Evolutionary conservation across 2,888 invertebrate genomes (phyloP).

Genomic region (Apoderus coryli): DNA sequence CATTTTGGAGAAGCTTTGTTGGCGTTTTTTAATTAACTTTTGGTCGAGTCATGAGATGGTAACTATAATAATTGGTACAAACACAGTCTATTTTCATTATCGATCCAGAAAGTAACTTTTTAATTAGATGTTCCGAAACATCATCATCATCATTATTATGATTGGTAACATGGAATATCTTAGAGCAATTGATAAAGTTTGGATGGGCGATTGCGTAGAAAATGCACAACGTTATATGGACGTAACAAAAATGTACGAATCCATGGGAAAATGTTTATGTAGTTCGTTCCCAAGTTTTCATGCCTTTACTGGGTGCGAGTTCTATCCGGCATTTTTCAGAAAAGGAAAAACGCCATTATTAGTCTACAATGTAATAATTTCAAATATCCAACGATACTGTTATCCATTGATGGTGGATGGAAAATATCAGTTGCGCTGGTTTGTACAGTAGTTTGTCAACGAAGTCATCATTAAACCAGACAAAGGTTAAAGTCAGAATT

Average conservation of each 20-base stretch:
- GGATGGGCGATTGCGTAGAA: no score
- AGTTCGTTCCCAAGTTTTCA: background rate
- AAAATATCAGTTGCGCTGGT: constrained; percentile 1
- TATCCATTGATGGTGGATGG: constrained; percentile 1
- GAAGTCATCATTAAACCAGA: no score
- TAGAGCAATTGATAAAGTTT: no score
- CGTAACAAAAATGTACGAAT: constrained; percentile 3
- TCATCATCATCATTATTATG: no score
- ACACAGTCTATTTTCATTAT: constrained; percentile 6
- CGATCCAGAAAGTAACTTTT: no score
- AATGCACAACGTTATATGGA: no score
- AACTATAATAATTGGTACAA: constrained; percentile 7
- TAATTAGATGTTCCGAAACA: no score
- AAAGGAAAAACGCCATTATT: constrained; percentile 4
- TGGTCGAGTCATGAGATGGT: constrained; percentile 7
- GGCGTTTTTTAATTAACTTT: constrained; percentile 9
- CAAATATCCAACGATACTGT: constrained; percentile 8
- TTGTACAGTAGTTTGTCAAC: no score
- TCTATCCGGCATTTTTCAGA: no score
- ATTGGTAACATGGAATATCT: no score
- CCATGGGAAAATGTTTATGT: constrained; percentile 6
- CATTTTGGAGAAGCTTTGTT: constrained; percentile 7
- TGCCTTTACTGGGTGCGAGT: constrained; percentile 4
- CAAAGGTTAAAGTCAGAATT: no score
- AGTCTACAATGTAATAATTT: constrained; percentile 4